These are phyloP conservation scores for Isurus oxyrinchus DNA, from an alignment of 2,113 vertebrate genomes.

Conservation along the genomic window DNA sequence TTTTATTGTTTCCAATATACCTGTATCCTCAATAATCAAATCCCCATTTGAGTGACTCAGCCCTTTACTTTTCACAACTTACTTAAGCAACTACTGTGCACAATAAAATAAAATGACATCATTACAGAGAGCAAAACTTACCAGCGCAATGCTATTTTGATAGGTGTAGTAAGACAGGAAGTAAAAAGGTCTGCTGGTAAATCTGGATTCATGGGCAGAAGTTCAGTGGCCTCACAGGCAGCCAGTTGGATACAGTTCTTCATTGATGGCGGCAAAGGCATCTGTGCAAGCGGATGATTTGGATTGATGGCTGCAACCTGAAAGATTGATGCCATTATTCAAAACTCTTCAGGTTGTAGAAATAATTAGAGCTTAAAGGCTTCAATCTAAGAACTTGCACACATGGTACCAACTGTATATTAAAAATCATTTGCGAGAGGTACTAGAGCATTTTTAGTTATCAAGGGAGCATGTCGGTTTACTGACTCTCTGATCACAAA, in stretches of 20 bases:
- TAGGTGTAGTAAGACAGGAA: conserved; percentile 94
- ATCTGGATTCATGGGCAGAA: conserved; percentile 96
- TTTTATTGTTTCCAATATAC: not conserved
- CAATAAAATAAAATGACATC: not conserved
- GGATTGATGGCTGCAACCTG: conserved; percentile 97
- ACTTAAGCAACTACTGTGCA: not conserved
- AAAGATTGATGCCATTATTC: not conserved
- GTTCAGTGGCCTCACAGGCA: conserved; percentile 85
- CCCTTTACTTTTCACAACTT: not conserved
- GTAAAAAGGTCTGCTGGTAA: conserved; percentile 96
- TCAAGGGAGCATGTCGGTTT: too few species aligned
- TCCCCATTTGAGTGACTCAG: not conserved
- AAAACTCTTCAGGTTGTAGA: not conserved
- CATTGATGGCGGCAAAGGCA: conserved; percentile 95
- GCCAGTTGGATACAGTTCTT: conserved; percentile 99
- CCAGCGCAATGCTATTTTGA: conserved; percentile 95
- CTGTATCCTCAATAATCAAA: not conserved
- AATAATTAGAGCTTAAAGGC: not conserved
- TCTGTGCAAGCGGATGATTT: conserved; percentile 90
- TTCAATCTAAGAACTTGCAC: not conserved
- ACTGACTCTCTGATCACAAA: not conserved
- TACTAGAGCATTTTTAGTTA: not conserved
- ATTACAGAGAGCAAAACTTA: conserved; percentile 51
- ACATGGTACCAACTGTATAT: not conserved
- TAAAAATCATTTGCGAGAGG: not conserved